Evolutionary conservation across 2,113 vertebrate species (phyloP).

Genomic region (Micronycteris hirsuta): DNA sequence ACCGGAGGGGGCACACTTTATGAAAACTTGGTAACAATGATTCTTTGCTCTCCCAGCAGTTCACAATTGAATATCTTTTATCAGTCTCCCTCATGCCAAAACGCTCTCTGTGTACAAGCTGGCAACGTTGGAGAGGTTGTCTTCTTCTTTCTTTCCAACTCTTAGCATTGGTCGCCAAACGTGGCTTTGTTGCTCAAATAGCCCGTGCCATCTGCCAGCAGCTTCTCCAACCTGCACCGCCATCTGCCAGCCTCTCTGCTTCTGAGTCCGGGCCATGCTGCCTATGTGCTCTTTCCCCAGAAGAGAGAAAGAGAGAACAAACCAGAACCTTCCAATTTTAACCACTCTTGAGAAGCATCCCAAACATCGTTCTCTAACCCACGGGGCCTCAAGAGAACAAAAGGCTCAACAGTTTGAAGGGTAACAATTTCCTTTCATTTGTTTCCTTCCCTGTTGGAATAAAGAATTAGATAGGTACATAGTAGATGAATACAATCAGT

Average conservation of each 20-base stretch:
- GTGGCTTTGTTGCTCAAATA: slow-evolving; percentile 71
- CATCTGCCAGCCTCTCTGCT: slow-evolving; percentile 32
- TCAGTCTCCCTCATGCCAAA: slow-evolving; percentile 52
- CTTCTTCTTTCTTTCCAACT: slow-evolving; percentile 68
- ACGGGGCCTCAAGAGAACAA: background rate
- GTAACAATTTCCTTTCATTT: background rate
- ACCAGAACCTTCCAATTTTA: background rate
- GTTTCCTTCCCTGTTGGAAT: background rate
- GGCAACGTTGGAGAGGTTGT: slow-evolving; percentile 54
- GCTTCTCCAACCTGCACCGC: slow-evolving; percentile 29
- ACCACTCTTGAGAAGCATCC: background rate
- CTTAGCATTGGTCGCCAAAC: slow-evolving; percentile 63
- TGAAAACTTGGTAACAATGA: slow-evolving; percentile 22
- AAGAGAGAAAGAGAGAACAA: background rate
- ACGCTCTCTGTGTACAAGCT: slow-evolving; percentile 63
- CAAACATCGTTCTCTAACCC: background rate
- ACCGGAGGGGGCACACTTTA: background rate
- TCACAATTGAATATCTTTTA: slow-evolving; percentile 52
- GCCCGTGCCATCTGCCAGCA: slow-evolving; percentile 63
- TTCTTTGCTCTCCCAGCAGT: background rate
- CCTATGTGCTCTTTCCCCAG: background rate
- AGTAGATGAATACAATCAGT: slow-evolving; percentile 14
- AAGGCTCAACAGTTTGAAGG: background rate
- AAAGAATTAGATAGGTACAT: background rate
- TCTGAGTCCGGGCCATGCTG: slow-evolving; percentile 16